Evolutionary conservation across 37 sponge, comb jelly and placozoan genomes (phyloP).

Genomic region (Hexactinellida sp.): DNA sequence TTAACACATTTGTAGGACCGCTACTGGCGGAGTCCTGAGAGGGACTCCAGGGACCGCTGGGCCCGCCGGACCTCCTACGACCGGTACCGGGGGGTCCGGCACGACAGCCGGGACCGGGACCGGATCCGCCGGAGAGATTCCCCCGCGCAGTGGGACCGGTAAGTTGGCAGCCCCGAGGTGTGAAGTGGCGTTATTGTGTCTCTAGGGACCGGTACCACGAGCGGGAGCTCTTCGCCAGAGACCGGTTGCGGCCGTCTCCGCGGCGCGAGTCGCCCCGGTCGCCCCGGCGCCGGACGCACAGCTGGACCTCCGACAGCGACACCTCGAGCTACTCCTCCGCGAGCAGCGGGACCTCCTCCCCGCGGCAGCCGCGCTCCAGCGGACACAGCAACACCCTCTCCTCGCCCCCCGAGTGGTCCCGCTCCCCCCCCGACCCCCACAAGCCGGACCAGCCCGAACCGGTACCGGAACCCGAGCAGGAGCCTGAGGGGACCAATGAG

Average conservation of each 20-base stretch:
- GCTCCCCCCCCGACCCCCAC: neutral
- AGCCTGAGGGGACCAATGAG: neutral
- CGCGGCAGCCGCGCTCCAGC: neutral
- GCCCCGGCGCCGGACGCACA: neutral
- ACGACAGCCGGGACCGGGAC: constrained; percentile 4
- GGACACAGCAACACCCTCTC: neutral
- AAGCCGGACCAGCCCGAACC: neutral
- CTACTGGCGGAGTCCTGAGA: neutral
- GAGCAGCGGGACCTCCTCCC: neutral
- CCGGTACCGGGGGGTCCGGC: neutral
- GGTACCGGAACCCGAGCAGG: neutral
- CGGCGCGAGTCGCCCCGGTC: neutral
- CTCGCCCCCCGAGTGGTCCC: neutral
- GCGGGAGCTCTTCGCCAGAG: too few species aligned
- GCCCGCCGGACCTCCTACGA: neutral
- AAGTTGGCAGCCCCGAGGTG: too few species aligned
- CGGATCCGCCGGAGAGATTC: neutral
- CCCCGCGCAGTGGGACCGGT: neutral
- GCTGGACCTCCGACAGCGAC: constrained; percentile 13
- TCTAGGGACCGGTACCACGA: neutral
- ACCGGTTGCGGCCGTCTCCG: neutral
- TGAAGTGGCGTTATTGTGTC: too few species aligned
- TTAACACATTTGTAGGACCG: too few species aligned
- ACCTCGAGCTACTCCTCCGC: neutral
- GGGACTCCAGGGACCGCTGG: constrained; percentile 2